Conservation (phyloP, 2,797 vertebrate species). For the Ataeniobius toweri region DNA sequence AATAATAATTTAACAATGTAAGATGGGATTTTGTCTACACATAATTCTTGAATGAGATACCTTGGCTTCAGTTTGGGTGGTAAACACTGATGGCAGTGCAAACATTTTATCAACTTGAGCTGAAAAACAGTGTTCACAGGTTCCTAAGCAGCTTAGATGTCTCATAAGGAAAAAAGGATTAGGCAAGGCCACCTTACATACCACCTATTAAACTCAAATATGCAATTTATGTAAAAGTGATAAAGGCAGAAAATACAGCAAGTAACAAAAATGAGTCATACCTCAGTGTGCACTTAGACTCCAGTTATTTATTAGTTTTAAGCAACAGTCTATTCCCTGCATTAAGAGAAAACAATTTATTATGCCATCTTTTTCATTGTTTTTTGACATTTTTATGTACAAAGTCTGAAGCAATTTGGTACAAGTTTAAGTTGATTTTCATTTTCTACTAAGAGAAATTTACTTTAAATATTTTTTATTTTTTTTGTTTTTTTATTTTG, state of each 20-base stretch:
- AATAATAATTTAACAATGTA: not conserved
- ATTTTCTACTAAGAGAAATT: not conserved
- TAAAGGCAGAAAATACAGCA: slow-evolving; percentile 14
- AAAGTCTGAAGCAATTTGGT: not conserved
- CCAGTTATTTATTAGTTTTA: not conserved
- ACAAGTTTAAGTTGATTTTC: not conserved
- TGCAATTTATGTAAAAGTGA: slow-evolving; percentile 20
- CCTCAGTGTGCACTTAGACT: not conserved
- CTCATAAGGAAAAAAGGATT: slow-evolving; percentile 11
- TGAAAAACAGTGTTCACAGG: slow-evolving; percentile 26
- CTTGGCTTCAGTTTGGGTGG: not conserved
- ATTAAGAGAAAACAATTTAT: not conserved
- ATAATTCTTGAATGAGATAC: not conserved
- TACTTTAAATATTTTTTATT: not conserved
- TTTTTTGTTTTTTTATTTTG: not conserved
- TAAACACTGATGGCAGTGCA: not conserved
- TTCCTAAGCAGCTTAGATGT: slow-evolving; percentile 14
- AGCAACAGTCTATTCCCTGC: not conserved
- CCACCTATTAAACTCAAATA: slow-evolving; percentile 19
- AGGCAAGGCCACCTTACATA: not conserved
- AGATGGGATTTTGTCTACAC: not conserved
- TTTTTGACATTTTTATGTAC: not conserved
- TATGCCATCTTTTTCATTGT: not conserved
- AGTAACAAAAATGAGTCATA: slow-evolving; percentile 17
- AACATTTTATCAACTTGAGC: slow-evolving; percentile 8